Evolutionary conservation across 2,888 invertebrate genomes (phyloP).

Genomic region (Trachelus tabidus): DNA sequence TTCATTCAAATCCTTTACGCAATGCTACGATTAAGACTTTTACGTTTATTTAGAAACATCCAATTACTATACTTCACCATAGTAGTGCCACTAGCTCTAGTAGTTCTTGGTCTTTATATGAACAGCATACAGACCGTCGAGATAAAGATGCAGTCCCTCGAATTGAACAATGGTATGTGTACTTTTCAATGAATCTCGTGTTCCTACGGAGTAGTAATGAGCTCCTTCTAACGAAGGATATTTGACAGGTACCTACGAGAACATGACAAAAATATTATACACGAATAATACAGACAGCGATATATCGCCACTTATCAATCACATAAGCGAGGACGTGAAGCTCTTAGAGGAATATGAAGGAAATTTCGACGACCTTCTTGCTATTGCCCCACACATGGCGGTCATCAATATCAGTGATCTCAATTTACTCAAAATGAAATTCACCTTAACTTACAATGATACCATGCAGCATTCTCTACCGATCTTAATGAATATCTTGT

Average conservation of each 20-base stretch:
- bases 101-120: constrained; percentile 76
- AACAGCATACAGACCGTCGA: constrained; percentile 73
- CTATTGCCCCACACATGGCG: constrained; percentile 75
- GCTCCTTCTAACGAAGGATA: constrained; percentile 3
- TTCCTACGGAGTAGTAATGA: not conserved
- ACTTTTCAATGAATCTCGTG: not conserved
- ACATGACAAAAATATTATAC: constrained; percentile 72
- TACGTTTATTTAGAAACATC: constrained; percentile 76
- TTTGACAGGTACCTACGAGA: constrained; percentile 69
- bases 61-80: constrained; percentile 82
- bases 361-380: constrained; percentile 73
- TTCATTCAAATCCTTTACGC: constrained; percentile 75
- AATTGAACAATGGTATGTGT: constrained; percentile 69
- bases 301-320: constrained; percentile 53
- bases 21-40: constrained; percentile 74
- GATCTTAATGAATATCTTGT: constrained; percentile 77
- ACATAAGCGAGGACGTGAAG: constrained; percentile 55
- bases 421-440: constrained; percentile 68
- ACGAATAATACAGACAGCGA: constrained; percentile 70
- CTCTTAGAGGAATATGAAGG: constrained; percentile 72
- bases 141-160: constrained; percentile 73
- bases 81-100: constrained; percentile 76
- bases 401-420: constrained; percentile 74
- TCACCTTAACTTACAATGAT: constrained; percentile 80
- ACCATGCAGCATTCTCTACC: constrained; percentile 84